A percentile compares a stretch with the other conserved stretches of the same genome.
Conservation (phyloP, 1,140 invertebrate genomes). For the Matsumurasca onukii region DNA sequence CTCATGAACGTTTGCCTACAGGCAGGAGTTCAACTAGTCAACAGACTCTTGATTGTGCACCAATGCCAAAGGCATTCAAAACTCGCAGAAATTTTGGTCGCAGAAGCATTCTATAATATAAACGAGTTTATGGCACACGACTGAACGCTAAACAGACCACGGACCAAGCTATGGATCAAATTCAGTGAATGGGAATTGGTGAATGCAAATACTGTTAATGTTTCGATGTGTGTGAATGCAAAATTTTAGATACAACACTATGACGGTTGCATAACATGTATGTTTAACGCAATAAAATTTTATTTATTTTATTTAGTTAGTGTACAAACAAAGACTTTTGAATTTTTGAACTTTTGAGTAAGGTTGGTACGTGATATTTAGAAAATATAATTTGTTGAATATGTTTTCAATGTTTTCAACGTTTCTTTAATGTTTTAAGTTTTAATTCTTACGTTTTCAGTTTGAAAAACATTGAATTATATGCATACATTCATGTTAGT, state of each 20-base stretch:
- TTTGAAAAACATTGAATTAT: too few species aligned
- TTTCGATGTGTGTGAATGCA: neutral
- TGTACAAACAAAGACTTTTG: neutral
- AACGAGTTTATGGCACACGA: neutral
- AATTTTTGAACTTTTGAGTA: neutral
- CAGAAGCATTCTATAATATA: neutral
- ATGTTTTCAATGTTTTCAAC: too few species aligned
- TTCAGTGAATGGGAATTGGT: neutral
- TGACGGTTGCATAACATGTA: neutral
- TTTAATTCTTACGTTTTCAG: too few species aligned
- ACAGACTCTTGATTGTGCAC: too few species aligned
- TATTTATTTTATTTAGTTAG: neutral
- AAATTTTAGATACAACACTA: neutral
- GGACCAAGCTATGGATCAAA: neutral
- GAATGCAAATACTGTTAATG: neutral
- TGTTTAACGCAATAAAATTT: neutral
- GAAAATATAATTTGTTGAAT: too few species aligned
- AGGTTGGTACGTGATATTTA: neutral
- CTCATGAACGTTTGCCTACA: neutral
- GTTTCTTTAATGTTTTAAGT: too few species aligned
- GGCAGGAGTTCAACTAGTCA: neutral
- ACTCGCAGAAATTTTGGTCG: neutral
- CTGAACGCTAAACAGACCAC: neutral
- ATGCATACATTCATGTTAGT: too few species aligned
- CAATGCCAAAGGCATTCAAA: neutral